These are phyloP conservation scores for Hyphantria cunea DNA, from an alignment of 1,140 invertebrate genomes.

Conservation along the genomic window DNA sequence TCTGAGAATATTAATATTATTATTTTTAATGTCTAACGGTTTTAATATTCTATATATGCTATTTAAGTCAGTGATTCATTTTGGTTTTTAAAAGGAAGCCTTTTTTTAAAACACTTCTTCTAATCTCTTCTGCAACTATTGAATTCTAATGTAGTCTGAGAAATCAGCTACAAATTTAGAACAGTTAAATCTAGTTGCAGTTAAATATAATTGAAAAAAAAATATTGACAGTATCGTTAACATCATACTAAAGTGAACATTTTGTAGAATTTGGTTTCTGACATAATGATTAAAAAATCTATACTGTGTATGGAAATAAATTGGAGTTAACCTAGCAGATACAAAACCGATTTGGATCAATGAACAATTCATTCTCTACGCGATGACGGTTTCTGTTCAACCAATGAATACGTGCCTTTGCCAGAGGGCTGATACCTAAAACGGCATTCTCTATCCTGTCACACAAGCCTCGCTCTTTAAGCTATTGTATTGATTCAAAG, in stretches of 20 bases:
- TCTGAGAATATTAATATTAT: too few relatives aligned
- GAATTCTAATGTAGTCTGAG: neutral
- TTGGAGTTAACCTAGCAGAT: conserved; percentile 21
- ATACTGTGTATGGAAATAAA: conserved; percentile 15
- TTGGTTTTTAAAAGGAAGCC: too few relatives aligned
- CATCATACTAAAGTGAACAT: neutral
- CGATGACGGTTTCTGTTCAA: conserved; percentile 18
- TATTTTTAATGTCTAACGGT: too few relatives aligned
- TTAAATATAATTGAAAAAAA: neutral
- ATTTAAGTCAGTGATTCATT: too few relatives aligned
- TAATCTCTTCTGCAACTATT: too few relatives aligned
- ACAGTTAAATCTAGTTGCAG: neutral
- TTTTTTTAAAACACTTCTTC: too few relatives aligned
- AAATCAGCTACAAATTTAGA: too few relatives aligned
- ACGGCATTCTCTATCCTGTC: conserved; percentile 22
- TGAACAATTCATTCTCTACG: conserved; percentile 25
- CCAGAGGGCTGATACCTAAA: conserved; percentile 16
- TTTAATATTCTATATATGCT: too few relatives aligned
- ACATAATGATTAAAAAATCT: neutral
- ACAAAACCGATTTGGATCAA: conserved; percentile 22
- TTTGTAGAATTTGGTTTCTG: too few relatives aligned
- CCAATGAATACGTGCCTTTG: conserved; percentile 27
- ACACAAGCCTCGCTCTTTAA: conserved; percentile 30
- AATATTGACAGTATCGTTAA: too few relatives aligned
- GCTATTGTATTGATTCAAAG: conserved; percentile 40